Evolutionary conservation across 64 coral and sea anemone genomes (phyloP), one percentile per base, ranked within the genome.

Genomic region (Orbicella faveolata): DNA sequence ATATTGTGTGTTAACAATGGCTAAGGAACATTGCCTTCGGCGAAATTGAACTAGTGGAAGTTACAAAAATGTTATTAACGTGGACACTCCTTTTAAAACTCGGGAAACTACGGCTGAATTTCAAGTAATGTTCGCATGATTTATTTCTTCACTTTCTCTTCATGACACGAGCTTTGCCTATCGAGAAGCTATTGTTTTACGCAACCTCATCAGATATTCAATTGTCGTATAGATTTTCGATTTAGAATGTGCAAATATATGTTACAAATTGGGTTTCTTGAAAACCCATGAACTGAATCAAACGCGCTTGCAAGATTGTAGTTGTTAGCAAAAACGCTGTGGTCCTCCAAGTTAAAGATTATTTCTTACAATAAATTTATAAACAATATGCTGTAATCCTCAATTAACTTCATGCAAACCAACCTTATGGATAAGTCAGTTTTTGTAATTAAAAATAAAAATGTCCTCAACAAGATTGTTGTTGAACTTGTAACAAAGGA

Each of bases 201-300:
- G 10, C 2, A 25, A 25, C 6, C 20, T 25, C 54, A 81, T 81
- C 16, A 14, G 9, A 63, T 63, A 82, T 63, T 63, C 59, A 6
- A 63, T 82, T 82, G 79, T 63, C 25, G 52, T 81, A 35, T 36
- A 30, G 0, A 64, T 82, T 82, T 82, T 64, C 13, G 8, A 82
- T 65, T 82, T n/a, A 82, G 57, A 2, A 63, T 64, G 79, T 36
- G 52, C 79, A 82, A 82, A 82, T 82, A 35, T 19, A 30, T 82
- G 79, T 63, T 82, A 35, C 18, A 82, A 79, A 62, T 36, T 64
- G 59, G 7, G 59, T 34, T 34, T 61, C 17, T 2, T 9, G 52
- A 76, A 79, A 6, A 23, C 26, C 26, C 78, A 8, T 2, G n/a
- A 13, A 51, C 10, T 59, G 19, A 30, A 79, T 80, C 52, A 33